Conservation (phyloP, 2,888 invertebrate species). For the Rutpela maculata region DNA sequence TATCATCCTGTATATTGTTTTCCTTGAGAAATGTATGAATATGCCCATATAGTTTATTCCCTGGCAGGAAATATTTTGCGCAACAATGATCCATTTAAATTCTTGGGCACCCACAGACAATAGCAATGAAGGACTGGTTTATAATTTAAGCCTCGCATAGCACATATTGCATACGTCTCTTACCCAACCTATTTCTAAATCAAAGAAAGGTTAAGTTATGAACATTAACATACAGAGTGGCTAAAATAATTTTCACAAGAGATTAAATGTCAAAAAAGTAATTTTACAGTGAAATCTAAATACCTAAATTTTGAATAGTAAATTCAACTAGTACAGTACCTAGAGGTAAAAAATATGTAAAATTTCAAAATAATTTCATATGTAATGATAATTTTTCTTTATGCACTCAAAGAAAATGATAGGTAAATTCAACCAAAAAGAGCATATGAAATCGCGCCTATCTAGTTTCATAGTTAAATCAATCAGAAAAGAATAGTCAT, state of each 20-base stretch:
- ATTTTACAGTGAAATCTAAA: neutral
- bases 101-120: neutral
- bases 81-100: constrained; percentile 1
- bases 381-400: too few relatives aligned
- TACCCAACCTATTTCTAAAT: constrained; percentile 3
- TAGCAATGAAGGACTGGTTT: neutral
- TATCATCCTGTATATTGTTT: neutral
- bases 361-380: too few relatives aligned
- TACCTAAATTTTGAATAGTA: neutral
- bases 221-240: neutral
- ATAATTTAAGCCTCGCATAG: neutral
- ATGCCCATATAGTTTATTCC: neutral
- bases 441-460: too few relatives aligned
- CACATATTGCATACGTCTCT: neutral
- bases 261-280: neutral
- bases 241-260: neutral
- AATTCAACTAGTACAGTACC: too few relatives aligned
- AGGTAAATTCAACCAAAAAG: too few relatives aligned
- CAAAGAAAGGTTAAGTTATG: neutral
- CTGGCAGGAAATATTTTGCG: constrained; percentile 1
- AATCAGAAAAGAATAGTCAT: too few relatives aligned
- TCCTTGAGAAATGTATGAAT: neutral
- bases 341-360: too few relatives aligned
- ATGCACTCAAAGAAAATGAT: too few relatives aligned
- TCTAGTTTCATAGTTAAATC: too few relatives aligned